Evolutionary conservation across 2,888 invertebrate species (phyloP), one percentile per base, ranked within the genome.

Genomic region (Diadegma fenestrale): DNA sequence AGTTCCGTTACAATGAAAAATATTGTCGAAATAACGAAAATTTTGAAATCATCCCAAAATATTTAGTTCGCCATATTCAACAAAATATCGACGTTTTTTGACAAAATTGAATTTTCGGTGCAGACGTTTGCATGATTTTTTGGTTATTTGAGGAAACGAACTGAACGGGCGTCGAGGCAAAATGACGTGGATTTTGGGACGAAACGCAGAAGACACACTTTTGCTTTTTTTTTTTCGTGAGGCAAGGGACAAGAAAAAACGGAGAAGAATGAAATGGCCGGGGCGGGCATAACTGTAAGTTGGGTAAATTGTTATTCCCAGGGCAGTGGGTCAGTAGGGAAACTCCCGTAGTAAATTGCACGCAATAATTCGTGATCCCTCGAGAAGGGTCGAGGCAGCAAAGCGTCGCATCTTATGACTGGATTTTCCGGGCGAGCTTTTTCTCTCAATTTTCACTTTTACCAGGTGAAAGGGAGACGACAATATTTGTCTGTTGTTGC

Each of bases 281-380:
- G 78, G 41, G 43, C 61, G 72, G 64, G 19, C 3, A 79, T 14
- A 45, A 33, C 66, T 19, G 26, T 19, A 26, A 12, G 66, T 30
- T 37, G 0, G 51, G 33, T 75, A 83, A 37, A 85, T 80, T 79
- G 69, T 58, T 61, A 30, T 26, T 77, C 54, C 54, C 64, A 87
- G 88, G 87, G 87, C 88, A 89, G 64, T 90, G 89, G 90, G 90
- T 89, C 88, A 89, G 80, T 58, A 73, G 85, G 86, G 78, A 71
- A 86, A 88, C 82, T 89, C 80, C 88, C 86, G 88, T 87, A 85
- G 87, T 79, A 82, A 90, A 90, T 89, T 89, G 90, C 90, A 89
- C 87, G 89, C 89, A 88, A 90, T 87, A 87, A 84, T 88, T 84
- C 86, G 82, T 87, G 64, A 45, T 45, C 12, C 58, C 37, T 12